A percentile compares a stretch with the other conserved stretches of the same genome.
Evolutionary conservation across 30 jellyfish, hydroid and myxozoan species (phyloP).

Genomic region (Pelagia noctiluca): DNA sequence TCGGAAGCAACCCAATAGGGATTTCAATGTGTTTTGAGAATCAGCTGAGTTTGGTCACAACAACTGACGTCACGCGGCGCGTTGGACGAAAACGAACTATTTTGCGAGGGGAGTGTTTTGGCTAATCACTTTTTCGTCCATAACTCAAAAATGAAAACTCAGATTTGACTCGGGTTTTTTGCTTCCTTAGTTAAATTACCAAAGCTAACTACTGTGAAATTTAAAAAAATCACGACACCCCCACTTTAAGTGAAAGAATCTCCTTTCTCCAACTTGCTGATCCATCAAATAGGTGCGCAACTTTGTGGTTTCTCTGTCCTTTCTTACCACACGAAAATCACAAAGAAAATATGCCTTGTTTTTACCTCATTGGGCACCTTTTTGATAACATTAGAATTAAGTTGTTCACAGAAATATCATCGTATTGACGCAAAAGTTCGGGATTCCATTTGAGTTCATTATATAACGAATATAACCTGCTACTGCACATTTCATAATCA

Average conservation of each 20-base stretch:
- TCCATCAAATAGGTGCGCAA: slow-evolving; percentile 37
- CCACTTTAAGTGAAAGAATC: slow-evolving; percentile 2
- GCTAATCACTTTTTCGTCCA: no score
- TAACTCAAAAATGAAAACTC: no score
- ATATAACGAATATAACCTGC: slow-evolving; percentile 18
- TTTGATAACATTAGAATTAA: slow-evolving; percentile 2
- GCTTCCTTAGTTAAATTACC: no score
- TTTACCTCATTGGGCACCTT: slow-evolving; percentile 10
- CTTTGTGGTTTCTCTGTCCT: slow-evolving; percentile 56
- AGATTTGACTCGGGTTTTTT: no score
- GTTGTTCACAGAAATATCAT: slow-evolving; percentile 38
- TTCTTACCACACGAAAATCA: slow-evolving; percentile 51
- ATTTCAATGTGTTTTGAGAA: no score
- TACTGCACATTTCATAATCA: slow-evolving; percentile 34
- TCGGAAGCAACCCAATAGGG: no score
- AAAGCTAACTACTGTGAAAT: no score
- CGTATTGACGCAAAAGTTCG: slow-evolving; percentile 14
- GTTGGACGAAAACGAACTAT: no score
- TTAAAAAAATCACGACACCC: no score
- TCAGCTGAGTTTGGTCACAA: no score
- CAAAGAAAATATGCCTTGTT: slow-evolving; percentile 34
- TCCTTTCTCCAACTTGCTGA: slow-evolving; percentile 1
- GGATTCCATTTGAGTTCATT: slow-evolving; percentile 19
- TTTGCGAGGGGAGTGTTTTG: no score
- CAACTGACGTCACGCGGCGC: no score